Percentiles rank a stretch among this genome's conserved stretches.
Conservation (phyloP, 2,888 invertebrate genomes). For the Drosophila histrio region DNA sequence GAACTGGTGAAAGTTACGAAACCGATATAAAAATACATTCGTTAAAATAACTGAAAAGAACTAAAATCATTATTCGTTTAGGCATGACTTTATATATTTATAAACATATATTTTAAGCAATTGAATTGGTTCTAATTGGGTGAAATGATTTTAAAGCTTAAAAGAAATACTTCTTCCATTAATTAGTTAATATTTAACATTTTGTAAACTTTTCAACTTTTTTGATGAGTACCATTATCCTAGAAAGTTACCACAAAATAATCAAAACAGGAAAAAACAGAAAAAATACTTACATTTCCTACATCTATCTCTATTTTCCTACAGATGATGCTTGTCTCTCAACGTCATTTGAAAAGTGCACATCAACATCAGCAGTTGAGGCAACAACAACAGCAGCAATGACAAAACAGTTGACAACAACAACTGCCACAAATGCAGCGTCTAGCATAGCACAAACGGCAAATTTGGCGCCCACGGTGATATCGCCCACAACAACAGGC, state of each 20-base stretch:
- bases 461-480: slow-evolving; percentile 63
- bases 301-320: slow-evolving; percentile 19
- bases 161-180: too few relatives aligned
- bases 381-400: slow-evolving; percentile 50
- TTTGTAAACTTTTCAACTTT: too few relatives aligned
- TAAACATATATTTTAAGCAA: too few relatives aligned
- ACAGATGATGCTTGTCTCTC: slow-evolving; percentile 74
- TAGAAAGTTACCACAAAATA: not conserved
- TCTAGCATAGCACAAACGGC: slow-evolving; percentile 62
- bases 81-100: too few relatives aligned
- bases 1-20: too few relatives aligned
- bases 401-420: slow-evolving; percentile 74
- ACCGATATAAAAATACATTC: too few relatives aligned
- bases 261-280: not conserved
- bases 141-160: too few relatives aligned
- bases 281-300: slow-evolving; percentile 2
- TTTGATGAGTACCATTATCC: not conserved
- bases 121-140: too few relatives aligned
- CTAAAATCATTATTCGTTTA: too few relatives aligned
- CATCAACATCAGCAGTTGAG: slow-evolving; percentile 32
- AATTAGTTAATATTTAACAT: too few relatives aligned
- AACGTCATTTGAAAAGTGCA: slow-evolving; percentile 52
- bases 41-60: too few relatives aligned
- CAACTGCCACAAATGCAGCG: slow-evolving; percentile 67
- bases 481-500: slow-evolving; percentile 52